Percentiles rank a stretch among this genome's conserved stretches.
These are phyloP conservation scores for Theodoxus fluviatilis DNA, from an alignment of 2,888 invertebrate species.

Conservation along the genomic window DNA sequence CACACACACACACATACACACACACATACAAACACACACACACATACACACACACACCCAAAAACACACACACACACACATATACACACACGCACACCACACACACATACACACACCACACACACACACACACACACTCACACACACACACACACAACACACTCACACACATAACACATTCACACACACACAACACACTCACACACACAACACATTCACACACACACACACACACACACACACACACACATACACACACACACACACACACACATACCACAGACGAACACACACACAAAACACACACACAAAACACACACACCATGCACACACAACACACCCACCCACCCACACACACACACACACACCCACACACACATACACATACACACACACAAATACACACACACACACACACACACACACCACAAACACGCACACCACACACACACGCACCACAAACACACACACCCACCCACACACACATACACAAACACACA, in stretches of 20 bases:
- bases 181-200: slow-evolving; percentile 15
- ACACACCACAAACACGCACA: too few relatives aligned
- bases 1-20: slow-evolving; percentile 3
- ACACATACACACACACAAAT: not conserved
- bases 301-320: not conserved
- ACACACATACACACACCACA: not conserved
- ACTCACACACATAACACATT: slow-evolving; percentile 1
- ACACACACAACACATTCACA: slow-evolving; percentile 16
- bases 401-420: too few relatives aligned
- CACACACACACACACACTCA: not conserved
- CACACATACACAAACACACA: too few relatives aligned
- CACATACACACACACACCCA: not conserved
- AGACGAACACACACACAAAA: not conserved
- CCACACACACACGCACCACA: too few relatives aligned
- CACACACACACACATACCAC: not conserved
- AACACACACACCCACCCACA: too few relatives aligned
- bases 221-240: slow-evolving; percentile 7
- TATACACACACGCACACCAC: not conserved
- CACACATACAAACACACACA: not conserved
- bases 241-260: not conserved
- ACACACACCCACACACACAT: slow-evolving; percentile 11
- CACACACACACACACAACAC: not conserved
- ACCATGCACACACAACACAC: not conserved
- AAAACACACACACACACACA: not conserved
- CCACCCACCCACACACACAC: not conserved